These are phyloP conservation scores for Nipponacmea schrenckii DNA, from an alignment of 2,888 invertebrate species.

Conservation along the genomic window DNA sequence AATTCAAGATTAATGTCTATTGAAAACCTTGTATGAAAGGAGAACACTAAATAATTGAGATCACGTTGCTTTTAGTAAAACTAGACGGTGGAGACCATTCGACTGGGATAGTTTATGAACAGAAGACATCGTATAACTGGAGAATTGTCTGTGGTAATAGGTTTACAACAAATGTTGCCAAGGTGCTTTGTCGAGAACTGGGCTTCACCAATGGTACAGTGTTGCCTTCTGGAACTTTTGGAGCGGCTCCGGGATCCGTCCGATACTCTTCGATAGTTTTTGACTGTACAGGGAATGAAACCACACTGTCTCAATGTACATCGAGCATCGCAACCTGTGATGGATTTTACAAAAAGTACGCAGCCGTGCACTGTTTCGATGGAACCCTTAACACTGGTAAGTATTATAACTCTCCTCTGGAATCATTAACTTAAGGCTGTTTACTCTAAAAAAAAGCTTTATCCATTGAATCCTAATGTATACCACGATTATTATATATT, in stretches of 20 bases:
- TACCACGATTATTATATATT: too few relatives aligned
- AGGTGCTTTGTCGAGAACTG: constrained; percentile 46
- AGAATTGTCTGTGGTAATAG: constrained; percentile 50
- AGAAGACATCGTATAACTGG: neutral
- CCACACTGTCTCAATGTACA: neutral
- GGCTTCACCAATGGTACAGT: constrained; percentile 40
- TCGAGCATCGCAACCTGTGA: neutral
- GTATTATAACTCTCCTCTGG: neutral
- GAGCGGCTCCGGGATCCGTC: neutral
- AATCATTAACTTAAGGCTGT: too few relatives aligned
- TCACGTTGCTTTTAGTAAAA: constrained; percentile 29
- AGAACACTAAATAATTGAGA: too few relatives aligned
- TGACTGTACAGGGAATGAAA: neutral
- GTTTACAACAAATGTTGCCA: constrained; percentile 45
- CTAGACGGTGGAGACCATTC: constrained; percentile 45
- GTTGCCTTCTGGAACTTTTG: constrained; percentile 30
- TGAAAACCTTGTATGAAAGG: too few relatives aligned
- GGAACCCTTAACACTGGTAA: neutral
- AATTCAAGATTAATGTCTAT: too few relatives aligned
- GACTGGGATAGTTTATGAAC: constrained; percentile 40
- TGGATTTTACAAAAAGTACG: neutral
- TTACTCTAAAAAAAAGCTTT: too few relatives aligned
- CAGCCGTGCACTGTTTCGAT: neutral
- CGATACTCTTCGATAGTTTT: neutral
- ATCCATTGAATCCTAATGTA: too few relatives aligned